These are phyloP conservation scores for Macroglossus sobrinus DNA, from an alignment of 2,113 vertebrate genomes.

Conservation along the genomic window DNA sequence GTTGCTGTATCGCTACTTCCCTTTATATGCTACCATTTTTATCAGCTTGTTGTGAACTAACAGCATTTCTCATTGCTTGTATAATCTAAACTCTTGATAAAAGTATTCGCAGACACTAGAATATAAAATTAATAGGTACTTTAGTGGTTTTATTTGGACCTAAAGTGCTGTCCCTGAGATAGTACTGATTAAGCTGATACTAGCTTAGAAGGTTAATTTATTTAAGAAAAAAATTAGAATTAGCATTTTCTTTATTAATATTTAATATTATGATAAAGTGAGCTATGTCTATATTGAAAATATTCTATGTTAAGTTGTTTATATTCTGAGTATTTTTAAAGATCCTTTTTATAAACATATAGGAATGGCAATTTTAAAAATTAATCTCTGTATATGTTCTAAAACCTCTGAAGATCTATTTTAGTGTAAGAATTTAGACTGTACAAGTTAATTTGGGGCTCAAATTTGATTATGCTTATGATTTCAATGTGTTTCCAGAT, in stretches of 20 bases:
- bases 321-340: constrained; percentile 43
- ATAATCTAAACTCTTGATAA: not conserved
- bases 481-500: not conserved
- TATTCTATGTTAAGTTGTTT: not conserved
- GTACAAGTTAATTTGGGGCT: not conserved
- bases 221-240: not conserved
- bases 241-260: not conserved
- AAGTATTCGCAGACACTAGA: not conserved
- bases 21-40: not conserved
- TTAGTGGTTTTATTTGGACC: not conserved
- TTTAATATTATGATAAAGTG: not conserved
- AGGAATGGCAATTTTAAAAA: constrained; percentile 10
- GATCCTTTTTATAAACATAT: constrained; percentile 19
- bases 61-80: not conserved
- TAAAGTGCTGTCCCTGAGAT: not conserved
- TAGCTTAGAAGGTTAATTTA: not conserved
- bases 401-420: constrained; percentile 24
- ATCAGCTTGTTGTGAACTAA: not conserved
- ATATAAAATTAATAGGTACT: not conserved
- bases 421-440: constrained; percentile 24
- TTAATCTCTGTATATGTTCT: constrained; percentile 30
- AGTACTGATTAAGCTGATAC: not conserved
- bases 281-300: not conserved
- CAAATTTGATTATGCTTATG: not conserved
- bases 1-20: not conserved